Conservation (phyloP, 2,797 vertebrate species). For the Acanthornis magna region DNA sequence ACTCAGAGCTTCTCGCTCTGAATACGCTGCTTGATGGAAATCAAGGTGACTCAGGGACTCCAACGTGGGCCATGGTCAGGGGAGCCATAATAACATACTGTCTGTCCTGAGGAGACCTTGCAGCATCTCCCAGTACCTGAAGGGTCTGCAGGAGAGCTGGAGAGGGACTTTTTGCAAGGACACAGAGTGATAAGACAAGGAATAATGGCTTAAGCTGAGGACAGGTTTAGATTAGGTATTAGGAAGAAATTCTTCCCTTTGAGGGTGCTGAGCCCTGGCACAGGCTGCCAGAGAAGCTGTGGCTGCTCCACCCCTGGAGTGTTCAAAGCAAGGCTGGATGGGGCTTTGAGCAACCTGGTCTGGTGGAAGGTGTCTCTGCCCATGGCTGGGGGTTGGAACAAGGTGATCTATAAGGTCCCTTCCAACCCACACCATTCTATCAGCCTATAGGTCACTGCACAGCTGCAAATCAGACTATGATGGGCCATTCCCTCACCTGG, state of each 20-base stretch:
- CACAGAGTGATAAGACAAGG: neutral
- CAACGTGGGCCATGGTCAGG: neutral
- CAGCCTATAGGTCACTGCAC: neutral
- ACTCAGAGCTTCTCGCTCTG: neutral
- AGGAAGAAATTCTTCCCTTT: neutral
- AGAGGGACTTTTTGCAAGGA: neutral
- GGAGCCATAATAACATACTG: fast-evolving
- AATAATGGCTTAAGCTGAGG: neutral
- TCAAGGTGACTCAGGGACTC: neutral
- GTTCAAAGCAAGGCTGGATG: neutral
- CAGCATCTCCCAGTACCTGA: neutral
- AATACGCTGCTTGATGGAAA: neutral
- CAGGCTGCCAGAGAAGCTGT: neutral
- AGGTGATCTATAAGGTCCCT: neutral
- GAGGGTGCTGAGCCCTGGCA: neutral
- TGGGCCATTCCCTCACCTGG: neutral
- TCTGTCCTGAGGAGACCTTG: neutral
- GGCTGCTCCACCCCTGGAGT: neutral
- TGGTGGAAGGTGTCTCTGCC: neutral
- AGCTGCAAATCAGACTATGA: neutral
- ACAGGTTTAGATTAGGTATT: neutral
- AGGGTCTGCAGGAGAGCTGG: neutral
- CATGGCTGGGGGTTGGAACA: neutral
- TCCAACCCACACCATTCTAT: neutral
- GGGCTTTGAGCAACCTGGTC: neutral